Evolutionary conservation across 2,797 vertebrate species (phyloP).

Genomic region (Champsocephalus gunnari): DNA sequence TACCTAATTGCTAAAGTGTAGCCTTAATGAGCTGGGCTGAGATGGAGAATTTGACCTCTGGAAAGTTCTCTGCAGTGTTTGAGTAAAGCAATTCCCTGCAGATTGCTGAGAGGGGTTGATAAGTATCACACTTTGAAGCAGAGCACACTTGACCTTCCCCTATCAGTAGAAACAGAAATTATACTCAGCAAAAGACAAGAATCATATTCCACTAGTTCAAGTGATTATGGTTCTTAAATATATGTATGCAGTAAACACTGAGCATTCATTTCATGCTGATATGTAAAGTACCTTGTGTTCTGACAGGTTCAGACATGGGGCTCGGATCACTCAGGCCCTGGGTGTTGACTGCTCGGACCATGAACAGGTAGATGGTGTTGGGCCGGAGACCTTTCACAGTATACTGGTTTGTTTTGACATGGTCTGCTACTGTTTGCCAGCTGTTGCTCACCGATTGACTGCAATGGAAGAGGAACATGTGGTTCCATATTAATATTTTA

Average conservation of each 20-base stretch:
- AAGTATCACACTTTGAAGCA: slow-evolving; percentile 32
- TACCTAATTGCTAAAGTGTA: slow-evolving; percentile 77
- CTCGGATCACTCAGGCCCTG: slow-evolving; percentile 98
- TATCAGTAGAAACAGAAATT: slow-evolving; percentile 31
- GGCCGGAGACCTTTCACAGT: slow-evolving; percentile 93
- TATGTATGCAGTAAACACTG: background rate
- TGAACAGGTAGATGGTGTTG: slow-evolving; percentile 99
- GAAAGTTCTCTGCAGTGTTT: slow-evolving; percentile 53
- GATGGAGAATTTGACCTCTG: slow-evolving; percentile 67
- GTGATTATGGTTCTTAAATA: background rate
- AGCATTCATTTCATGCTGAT: slow-evolving; percentile 72
- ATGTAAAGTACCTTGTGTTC: slow-evolving; percentile 92
- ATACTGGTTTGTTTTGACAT: slow-evolving; percentile 92
- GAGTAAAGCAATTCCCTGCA: slow-evolving; percentile 36
- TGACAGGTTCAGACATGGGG: slow-evolving; percentile 96
- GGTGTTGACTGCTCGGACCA: slow-evolving; percentile 95
- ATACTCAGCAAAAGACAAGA: slow-evolving; percentile 26
- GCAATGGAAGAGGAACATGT: slow-evolving; percentile 45
- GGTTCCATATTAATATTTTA: background rate
- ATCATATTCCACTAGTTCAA: background rate
- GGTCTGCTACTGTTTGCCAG: slow-evolving; percentile 98
- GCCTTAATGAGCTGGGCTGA: slow-evolving; percentile 71
- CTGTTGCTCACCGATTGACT: slow-evolving; percentile 99
- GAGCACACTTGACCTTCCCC: slow-evolving; percentile 18
- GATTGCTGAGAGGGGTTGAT: slow-evolving; percentile 47